Conservation (phyloP, 2,113 vertebrate genomes). For the Himantopus leucocephalus region DNA sequence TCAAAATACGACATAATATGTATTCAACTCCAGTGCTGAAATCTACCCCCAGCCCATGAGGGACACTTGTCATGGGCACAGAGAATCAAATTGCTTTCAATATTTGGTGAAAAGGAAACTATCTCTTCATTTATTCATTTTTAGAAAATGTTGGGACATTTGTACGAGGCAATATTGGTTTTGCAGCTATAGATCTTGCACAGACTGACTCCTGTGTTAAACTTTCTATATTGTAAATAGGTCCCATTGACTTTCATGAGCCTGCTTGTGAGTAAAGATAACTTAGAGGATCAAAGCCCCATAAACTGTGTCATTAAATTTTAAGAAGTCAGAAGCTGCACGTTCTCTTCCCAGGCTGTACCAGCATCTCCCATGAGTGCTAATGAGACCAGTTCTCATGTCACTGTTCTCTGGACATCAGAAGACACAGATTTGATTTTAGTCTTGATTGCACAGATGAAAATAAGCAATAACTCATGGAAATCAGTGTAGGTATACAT, state of each 20-base stretch:
- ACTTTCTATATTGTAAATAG: conserved; percentile 52
- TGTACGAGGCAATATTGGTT: background rate
- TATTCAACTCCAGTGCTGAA: background rate
- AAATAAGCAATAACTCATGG: conserved; percentile 20
- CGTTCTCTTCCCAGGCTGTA: background rate
- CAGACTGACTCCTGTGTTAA: conserved; percentile 8
- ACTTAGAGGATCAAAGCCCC: conserved; percentile 63
- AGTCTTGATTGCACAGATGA: background rate
- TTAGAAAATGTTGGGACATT: background rate
- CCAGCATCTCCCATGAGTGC: conserved; percentile 36
- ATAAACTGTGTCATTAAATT: conserved; percentile 65
- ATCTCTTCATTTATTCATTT: background rate
- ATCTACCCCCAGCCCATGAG: background rate
- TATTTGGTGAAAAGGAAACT: background rate
- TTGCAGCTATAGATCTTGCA: background rate
- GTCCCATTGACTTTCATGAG: conserved; percentile 65
- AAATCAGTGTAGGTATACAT: background rate
- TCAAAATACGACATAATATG: background rate
- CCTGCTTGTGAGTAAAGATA: conserved; percentile 60
- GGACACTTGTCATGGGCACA: background rate
- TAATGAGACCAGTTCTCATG: conserved; percentile 30
- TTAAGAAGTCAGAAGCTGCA: conserved; percentile 56
- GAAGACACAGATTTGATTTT: background rate
- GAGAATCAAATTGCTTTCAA: background rate
- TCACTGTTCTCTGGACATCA: conserved; percentile 10